Evolutionary conservation across 2,113 vertebrate species (phyloP), one percentile per base, ranked within the genome.

Genomic region (Mobula hypostoma): DNA sequence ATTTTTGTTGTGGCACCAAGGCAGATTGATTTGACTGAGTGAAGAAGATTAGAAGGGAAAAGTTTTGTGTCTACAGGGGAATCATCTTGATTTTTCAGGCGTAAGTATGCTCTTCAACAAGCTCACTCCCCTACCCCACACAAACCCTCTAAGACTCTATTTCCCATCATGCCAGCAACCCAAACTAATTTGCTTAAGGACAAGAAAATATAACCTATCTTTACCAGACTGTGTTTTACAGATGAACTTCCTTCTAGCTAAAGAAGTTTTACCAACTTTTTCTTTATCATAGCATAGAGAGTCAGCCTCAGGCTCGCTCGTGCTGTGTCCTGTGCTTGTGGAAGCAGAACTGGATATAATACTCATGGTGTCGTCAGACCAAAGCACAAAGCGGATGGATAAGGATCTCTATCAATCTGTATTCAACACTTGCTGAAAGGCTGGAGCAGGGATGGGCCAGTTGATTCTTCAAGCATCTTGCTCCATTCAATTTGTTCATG

Each of bases 171-270:
- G 21, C 21, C 21, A 12, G 48, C 21, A 61, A 58, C 24, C 17
- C 19, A 85, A 85, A 58, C 80, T 27, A 61, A 14, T 27, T 61
- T 61, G 82, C 24, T 85, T 3, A 85, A 61, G 24, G 21, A 61
- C 82, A 85, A 29, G 82, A 85, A 85, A 85, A 61, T 24, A 17
- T 83, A 83, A 19, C 80, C 7, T 85, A 56, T 83, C 82, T 85
- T 85, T 3, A 61, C 24, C 56, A 14, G 24, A 61, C 24, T 12
- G 2, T 61, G 21, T 29, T 14, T 61, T 27, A 58, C 82, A 83
- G 17, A 56, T 83, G 21, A 79, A 12, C 7, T 21, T 21, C 40
- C 36, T 56, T 83, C 40, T 19, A 15, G 19, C 17, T 24, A 17
- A 56, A 21, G 24, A 56, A 19, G 80, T 21, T 83, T 83, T 15